A percentile compares a stretch with the other conserved stretches of the same genome.
These are phyloP conservation scores for Hypothenemus hampei DNA, from an alignment of 1,140 invertebrate species.

Conservation along the genomic window DNA sequence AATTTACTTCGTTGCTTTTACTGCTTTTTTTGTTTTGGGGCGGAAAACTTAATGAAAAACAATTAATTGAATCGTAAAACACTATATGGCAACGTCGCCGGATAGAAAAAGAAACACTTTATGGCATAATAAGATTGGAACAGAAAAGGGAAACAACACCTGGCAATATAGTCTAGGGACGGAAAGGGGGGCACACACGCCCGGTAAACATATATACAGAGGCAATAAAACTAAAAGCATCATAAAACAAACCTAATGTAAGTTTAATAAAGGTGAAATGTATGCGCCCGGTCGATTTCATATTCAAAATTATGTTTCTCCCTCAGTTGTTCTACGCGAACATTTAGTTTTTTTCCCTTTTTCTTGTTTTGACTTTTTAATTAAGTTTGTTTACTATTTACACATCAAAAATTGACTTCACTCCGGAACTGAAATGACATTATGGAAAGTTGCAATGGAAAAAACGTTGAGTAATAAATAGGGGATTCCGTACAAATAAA, in stretches of 20 bases:
- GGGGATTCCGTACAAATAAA: too few relatives aligned
- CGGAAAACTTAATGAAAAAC: background rate
- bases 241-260: conserved; percentile 16
- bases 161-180: conserved; percentile 4
- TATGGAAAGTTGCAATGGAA: too few relatives aligned
- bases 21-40: too few relatives aligned
- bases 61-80: background rate
- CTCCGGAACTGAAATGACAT: too few relatives aligned
- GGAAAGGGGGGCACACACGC: background rate
- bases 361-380: too few relatives aligned
- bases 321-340: too few relatives aligned
- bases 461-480: too few relatives aligned
- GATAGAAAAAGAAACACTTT: background rate
- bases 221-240: conserved; percentile 15
- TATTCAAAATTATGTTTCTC: too few relatives aligned
- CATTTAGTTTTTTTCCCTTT: too few relatives aligned
- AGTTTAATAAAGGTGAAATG: conserved; percentile 11
- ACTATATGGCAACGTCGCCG: background rate
- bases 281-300: background rate
- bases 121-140: background rate
- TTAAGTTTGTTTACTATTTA: too few relatives aligned
- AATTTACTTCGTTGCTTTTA: background rate
- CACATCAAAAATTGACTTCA: too few relatives aligned
- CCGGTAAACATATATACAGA: conserved; percentile 2
- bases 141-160: background rate